Base-by-base conservation (phyloP, 2,113 vertebrate genomes). In the Menidia beryllina region DNA sequence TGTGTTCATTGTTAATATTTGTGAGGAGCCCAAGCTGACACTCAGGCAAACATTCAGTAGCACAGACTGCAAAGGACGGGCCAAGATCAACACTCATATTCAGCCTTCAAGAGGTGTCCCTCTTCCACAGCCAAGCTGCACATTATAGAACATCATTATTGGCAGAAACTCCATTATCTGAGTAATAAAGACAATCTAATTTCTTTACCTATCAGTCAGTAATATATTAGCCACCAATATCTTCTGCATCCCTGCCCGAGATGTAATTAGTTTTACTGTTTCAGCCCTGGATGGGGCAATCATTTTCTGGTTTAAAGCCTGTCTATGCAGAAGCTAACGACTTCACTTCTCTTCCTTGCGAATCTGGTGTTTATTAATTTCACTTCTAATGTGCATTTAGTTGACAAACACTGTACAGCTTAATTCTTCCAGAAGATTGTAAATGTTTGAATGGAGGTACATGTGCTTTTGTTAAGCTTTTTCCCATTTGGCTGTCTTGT, bases 241-340 rank as follows among this genome's bases (percentile, higher is more conserved):
- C 51, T 27, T 27, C 14, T 56, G 39, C 24, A 43, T 61, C 10
- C 11, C 21, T 23, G 5, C 49, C 6, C 25, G 27, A 69, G 50
- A 55, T 49, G 14, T 36, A 63, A 45, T 76, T 62, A 5, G 24
- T 26, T 48, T n/a, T 14, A 54, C 47, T 30, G 69, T 53, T 36
- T 14, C 1, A 45, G 10, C 34, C 45, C 15, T 53, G 12, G 7
- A 25, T 43, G 13, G 53, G 21, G 9, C 5, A 2, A 24, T 53
- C 12, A 34, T 24, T 5, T 43, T 23, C 0, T 2, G 23, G 23
- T 23, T 23, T 27, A 5, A n/a, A 58, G 0, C 5, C 30, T 8
- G 23, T 39, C 50, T 3, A 12, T 13, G 56, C 21, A n/a, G 13
- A 41, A 49, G 24, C n/a, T 9, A 27, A 50, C n/a, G 19, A 4